Base-by-base conservation (phyloP, 2,113 vertebrate species). In the Scartelaos histophorus region DNA sequence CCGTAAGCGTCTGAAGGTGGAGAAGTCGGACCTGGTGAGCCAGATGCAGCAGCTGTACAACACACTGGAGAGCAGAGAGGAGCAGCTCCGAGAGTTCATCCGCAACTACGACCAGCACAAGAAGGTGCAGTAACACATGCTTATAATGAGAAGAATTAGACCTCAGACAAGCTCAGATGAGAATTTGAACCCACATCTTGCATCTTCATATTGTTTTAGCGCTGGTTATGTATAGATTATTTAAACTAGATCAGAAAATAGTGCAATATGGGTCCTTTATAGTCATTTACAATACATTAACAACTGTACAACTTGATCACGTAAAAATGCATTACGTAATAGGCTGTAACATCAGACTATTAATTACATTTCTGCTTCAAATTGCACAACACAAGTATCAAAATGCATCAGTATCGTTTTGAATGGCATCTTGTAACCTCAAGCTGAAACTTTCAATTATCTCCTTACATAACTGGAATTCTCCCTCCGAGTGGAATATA, bases 41-140 rank as follows among this genome's bases (percentile, higher is more conserved):
- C 97, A 99, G 91, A 99, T 99, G 98, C 96, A 99, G 91, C 97
- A 99, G 95, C 94, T 99, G 38, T 99, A 99, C 1, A 93, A 95
- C 70, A 99, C 97, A 0, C 93, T 99, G 91, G 98, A 99, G 84
- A 99, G 96, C 92, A 94, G 97, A 0, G 98, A 99, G 82, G 97
- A 99, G 75, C 98, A 99, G 90, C 95, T 99, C 51, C 93, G 98
- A 0, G 97, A 98, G 87, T 99, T 99, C 92, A 99, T 99, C 89
- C 94, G 97, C 19, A 99, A 97, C 93, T 99, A 99, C 0, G 97
- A 99, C 79, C 97, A 98, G 88, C 98, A 99, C 90, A 90, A 96
- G 91, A 98, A 99, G 92, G 97, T 98, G 1, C 16, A 22, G 10
- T 22, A 22, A 11, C 11, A 43, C 16, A 16, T 3, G 47, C 2